phyloP scores from a whole-genome alignment of 1,140 invertebrate species.

The Drosophila auraria region DNA sequence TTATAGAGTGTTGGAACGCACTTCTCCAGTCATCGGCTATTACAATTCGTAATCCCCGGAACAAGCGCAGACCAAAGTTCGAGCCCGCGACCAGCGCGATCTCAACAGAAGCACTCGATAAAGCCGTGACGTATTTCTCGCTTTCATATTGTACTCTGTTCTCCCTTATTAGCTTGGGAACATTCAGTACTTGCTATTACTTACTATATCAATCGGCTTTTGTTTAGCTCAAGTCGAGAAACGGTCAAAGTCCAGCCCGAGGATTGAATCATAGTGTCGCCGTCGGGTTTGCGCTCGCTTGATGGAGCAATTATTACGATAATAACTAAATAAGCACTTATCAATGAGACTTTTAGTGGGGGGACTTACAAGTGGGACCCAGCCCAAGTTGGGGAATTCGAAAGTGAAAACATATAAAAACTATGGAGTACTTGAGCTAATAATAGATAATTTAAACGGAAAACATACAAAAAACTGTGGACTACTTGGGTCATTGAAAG shows the following conservation, averaged over 20 bases:
- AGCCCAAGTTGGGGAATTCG: neutral
- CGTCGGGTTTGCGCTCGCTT: conserved; percentile 18
- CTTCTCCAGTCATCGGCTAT: conserved; percentile 10
- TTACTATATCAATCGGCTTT: conserved; percentile 47
- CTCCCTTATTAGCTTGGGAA: conserved; percentile 40
- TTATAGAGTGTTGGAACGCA: conserved; percentile 16
- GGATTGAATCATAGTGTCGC: conserved; percentile 51
- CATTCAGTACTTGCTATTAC: neutral
- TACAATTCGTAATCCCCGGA: conserved; percentile 14
- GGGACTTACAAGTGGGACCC: conserved; percentile 10
- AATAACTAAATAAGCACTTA: conserved; percentile 62
- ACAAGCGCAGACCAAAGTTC: conserved; percentile 30
- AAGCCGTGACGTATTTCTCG: conserved; percentile 41
- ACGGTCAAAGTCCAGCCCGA: conserved; percentile 57
- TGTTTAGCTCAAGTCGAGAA: conserved; percentile 48
- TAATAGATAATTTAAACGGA: too few relatives aligned
- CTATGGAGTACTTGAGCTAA: too few relatives aligned
- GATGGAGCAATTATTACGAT: conserved; percentile 61
- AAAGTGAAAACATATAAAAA: conserved; percentile 6
- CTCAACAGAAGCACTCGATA: conserved; percentile 36
- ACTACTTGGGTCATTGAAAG: too few relatives aligned
- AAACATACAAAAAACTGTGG: too few relatives aligned
- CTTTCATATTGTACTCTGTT: conserved; percentile 37
- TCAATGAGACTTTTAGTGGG: conserved; percentile 13
- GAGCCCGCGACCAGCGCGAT: conserved; percentile 11